phyloP scores from a whole-genome alignment of 2,113 vertebrate genomes.

The Tragelaphus imberbis region DNA sequence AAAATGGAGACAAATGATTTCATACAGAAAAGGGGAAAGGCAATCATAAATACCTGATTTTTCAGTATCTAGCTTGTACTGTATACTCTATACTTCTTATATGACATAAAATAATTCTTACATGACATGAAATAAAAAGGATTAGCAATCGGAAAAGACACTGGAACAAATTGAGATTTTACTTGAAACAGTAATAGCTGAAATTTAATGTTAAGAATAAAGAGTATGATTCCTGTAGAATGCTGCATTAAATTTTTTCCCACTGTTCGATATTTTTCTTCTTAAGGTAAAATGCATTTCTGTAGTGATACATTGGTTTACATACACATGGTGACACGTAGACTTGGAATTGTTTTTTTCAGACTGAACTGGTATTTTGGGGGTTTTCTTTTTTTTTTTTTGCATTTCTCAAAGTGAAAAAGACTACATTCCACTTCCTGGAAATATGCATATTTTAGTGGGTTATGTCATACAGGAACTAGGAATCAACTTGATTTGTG shows the following conservation, averaged over 20 bases:
- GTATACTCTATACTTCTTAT: slow-evolving; percentile 11
- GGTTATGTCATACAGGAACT: slow-evolving; percentile 75
- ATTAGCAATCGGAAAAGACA: slow-evolving; percentile 7
- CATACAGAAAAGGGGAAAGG: slow-evolving; percentile 8
- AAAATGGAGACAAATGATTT: slow-evolving; percentile 53
- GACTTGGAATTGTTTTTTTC: slow-evolving; percentile 61
- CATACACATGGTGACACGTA: neutral
- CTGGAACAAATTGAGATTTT: neutral
- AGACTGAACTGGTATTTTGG: slow-evolving; percentile 26
- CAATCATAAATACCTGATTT: neutral
- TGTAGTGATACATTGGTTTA: neutral
- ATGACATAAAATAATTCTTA: neutral
- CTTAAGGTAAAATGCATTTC: neutral
- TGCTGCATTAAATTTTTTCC: neutral
- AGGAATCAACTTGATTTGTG: slow-evolving; percentile 69
- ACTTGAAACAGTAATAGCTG: slow-evolving; percentile 51
- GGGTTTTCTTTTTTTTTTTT: slow-evolving; percentile 59
- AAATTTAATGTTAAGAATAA: slow-evolving; percentile 24
- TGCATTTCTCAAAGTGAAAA: slow-evolving; percentile 62
- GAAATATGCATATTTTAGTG: slow-evolving; percentile 70
- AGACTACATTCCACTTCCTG: slow-evolving; percentile 60
- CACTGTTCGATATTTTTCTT: neutral
- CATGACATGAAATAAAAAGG: neutral
- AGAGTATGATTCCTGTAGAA: neutral
- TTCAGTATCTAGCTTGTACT: slow-evolving; percentile 34